A percentile compares a stretch with the other conserved stretches of the same genome.
Evolutionary conservation across 2,113 vertebrate species (phyloP).

Genomic region (Odobenus rosmarus): DNA sequence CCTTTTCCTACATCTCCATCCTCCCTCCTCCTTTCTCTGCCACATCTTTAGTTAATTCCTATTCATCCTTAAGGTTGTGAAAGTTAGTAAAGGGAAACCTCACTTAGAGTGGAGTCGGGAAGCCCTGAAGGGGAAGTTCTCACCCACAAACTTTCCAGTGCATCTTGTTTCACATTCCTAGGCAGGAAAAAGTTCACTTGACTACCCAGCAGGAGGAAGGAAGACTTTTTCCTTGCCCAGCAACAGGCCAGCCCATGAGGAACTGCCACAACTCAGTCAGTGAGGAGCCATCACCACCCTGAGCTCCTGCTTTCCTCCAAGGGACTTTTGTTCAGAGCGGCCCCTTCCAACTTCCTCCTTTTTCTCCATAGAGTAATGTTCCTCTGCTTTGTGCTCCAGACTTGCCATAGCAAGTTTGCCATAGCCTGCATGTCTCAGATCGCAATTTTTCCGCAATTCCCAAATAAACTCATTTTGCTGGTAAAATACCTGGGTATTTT

Average conservation of each 20-base stretch:
- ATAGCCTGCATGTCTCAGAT: background rate
- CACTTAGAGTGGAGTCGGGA: background rate
- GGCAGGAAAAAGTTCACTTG: background rate
- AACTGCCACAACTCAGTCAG: background rate
- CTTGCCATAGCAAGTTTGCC: background rate
- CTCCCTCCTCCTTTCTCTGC: background rate
- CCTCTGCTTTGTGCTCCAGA: background rate
- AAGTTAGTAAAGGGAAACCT: background rate
- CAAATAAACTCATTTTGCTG: background rate
- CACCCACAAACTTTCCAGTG: background rate
- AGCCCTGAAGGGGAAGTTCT: background rate
- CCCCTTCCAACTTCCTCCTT: background rate
- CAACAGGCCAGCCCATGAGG: background rate
- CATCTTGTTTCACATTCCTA: background rate
- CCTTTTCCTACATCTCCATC: background rate
- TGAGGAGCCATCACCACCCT: background rate
- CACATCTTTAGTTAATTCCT: background rate
- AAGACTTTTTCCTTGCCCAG: background rate
- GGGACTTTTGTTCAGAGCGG: background rate
- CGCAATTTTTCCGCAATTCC: background rate
- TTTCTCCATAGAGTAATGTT: background rate
- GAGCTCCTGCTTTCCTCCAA: background rate
- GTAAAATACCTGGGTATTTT: background rate
- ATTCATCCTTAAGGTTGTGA: background rate
- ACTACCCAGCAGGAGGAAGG: background rate